These are phyloP conservation scores for Brachionus rubens DNA, from an alignment of 1,140 invertebrate species.

Conservation along the genomic window DNA sequence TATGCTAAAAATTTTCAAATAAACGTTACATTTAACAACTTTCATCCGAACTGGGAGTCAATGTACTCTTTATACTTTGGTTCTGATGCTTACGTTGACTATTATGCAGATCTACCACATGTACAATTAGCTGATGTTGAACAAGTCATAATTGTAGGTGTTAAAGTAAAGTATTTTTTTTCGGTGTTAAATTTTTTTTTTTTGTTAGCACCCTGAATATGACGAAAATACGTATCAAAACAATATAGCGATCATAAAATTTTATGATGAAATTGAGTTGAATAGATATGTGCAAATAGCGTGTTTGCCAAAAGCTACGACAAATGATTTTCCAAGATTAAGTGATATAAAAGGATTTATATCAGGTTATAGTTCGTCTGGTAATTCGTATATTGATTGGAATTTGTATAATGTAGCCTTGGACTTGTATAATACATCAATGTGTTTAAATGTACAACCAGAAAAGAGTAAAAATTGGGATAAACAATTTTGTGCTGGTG, in stretches of 20 bases:
- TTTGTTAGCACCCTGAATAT: conserved; percentile 4
- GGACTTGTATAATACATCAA: conserved; percentile 18
- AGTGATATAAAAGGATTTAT: neutral
- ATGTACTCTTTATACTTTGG: conserved; percentile 13
- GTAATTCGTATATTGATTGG: neutral
- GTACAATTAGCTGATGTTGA: neutral
- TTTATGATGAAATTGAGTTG: neutral
- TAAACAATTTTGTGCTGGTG: conserved; percentile 29
- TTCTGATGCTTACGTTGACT: neutral
- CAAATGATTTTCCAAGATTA: neutral
- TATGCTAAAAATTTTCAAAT: conserved; percentile 3
- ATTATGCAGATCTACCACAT: conserved; percentile 25
- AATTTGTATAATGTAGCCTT: neutral
- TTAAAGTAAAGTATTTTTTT: neutral
- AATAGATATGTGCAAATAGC: neutral
- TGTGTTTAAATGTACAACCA: neutral
- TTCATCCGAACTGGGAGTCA: conserved; percentile 21
- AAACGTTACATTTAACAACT: conserved; percentile 18
- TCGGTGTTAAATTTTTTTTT: neutral
- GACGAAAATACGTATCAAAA: conserved; percentile 5
- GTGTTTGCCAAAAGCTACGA: conserved; percentile 5
- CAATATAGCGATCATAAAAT: conserved; percentile 14
- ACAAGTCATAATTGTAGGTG: conserved; percentile 3
- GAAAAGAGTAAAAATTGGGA: conserved; percentile 25
- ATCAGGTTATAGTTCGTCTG: conserved; percentile 15